Evolutionary conservation across 2,797 vertebrate species (phyloP).

Genomic region (Adrianichthys oophorus): DNA sequence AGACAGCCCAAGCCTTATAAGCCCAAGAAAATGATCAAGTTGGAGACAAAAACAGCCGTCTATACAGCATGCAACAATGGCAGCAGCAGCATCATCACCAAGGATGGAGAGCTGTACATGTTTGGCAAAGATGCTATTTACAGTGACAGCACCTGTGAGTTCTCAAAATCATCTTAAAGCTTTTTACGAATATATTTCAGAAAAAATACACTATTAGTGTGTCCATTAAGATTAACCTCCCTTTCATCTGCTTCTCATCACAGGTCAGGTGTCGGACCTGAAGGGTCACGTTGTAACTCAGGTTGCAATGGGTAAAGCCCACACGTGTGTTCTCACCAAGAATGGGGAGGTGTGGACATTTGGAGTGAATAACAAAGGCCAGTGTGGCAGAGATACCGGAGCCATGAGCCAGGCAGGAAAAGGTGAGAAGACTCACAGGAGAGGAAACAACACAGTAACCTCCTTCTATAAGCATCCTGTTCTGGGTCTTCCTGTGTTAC

Average conservation of each 20-base stretch:
- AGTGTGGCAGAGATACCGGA: constrained; percentile 97
- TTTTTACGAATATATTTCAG: constrained; percentile 1
- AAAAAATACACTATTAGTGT: too few species aligned
- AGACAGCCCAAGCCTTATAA: constrained; percentile 98
- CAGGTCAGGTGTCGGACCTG: constrained; percentile 96
- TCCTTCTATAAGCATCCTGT: background rate
- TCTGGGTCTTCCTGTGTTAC: background rate
- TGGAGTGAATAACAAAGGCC: constrained; percentile 98
- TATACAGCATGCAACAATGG: constrained; percentile 97
- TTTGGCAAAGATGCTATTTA: constrained; percentile 99
- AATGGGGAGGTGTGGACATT: constrained; percentile 98
- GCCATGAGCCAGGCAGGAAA: constrained; percentile 95
- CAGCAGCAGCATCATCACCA: constrained; percentile 97
- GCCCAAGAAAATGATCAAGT: constrained; percentile 98
- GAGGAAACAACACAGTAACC: background rate
- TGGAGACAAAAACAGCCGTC: constrained; percentile 95
- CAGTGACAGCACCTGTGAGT: constrained; percentile 97
- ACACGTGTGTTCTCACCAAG: constrained; percentile 96
- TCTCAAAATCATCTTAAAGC: constrained; percentile 5
- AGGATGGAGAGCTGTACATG: constrained; percentile 99
- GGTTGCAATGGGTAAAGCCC: constrained; percentile 98
- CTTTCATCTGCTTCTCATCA: constrained; percentile 11
- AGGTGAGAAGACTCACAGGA: constrained; percentile 73
- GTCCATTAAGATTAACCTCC: too few species aligned
- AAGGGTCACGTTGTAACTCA: constrained; percentile 97